Evolutionary conservation across 2,888 invertebrate genomes (phyloP).

Genomic region (Leptinotarsa tumamoca): DNA sequence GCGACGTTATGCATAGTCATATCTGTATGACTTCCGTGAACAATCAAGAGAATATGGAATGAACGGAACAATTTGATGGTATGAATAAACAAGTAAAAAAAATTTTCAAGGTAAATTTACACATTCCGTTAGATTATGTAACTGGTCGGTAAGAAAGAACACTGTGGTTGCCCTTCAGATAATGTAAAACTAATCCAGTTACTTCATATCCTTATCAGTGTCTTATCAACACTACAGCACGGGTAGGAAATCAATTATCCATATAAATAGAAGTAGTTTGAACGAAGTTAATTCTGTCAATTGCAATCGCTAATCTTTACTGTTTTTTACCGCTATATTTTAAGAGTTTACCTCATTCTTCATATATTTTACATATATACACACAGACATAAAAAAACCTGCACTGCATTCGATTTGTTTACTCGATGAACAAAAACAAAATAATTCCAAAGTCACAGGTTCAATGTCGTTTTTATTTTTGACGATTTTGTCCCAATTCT

Average conservation of each 20-base stretch:
- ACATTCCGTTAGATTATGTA: background rate
- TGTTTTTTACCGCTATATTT: background rate
- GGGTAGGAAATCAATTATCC: background rate
- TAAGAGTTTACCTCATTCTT: background rate
- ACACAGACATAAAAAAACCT: background rate
- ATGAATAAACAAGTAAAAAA: too few species aligned
- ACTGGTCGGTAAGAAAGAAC: background rate
- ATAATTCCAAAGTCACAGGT: conserved; percentile 3
- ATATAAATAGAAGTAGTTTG: background rate
- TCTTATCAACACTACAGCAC: background rate
- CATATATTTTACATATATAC: background rate
- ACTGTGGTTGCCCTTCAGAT: background rate
- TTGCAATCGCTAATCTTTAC: background rate
- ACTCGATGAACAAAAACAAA: background rate
- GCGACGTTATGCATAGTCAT: too few species aligned
- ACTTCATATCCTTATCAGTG: background rate
- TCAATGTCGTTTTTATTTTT: conserved; percentile 5
- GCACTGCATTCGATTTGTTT: background rate
- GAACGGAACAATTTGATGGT: too few species aligned
- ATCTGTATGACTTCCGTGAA: too few species aligned
- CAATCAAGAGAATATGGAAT: too few species aligned
- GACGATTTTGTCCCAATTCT: background rate
- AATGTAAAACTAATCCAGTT: background rate
- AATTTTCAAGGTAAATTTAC: too few species aligned
- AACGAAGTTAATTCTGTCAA: background rate